phyloP scores from a whole-genome alignment of 2,888 invertebrate genomes.

The Stramonita haemastoma region DNA sequence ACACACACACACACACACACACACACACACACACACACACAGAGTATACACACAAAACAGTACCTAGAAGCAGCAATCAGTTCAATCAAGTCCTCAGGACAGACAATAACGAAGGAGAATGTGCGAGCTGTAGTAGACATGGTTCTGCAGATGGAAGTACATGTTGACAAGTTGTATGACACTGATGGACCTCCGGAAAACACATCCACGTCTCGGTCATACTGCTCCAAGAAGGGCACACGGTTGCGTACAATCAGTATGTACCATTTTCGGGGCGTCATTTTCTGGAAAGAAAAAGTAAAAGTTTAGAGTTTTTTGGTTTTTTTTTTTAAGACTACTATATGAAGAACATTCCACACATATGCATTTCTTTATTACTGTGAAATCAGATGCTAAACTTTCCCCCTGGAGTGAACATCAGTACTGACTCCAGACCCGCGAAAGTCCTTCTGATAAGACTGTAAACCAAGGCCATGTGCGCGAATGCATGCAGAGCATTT shows the following conservation, averaged over 20 bases:
- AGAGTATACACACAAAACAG: not conserved
- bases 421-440: too few species aligned
- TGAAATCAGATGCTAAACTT: too few species aligned
- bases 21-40: not conserved
- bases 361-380: too few species aligned
- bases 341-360: too few species aligned
- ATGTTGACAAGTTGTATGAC: slow-evolving; percentile 43
- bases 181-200: slow-evolving; percentile 44
- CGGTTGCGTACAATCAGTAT: slow-evolving; percentile 46
- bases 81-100: slow-evolving; percentile 47
- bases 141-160: slow-evolving; percentile 44
- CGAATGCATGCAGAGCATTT: too few species aligned
- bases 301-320: too few species aligned
- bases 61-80: slow-evolving; percentile 45
- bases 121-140: slow-evolving; percentile 33
- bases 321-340: too few species aligned
- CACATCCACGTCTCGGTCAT: slow-evolving; percentile 48
- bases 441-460: too few species aligned
- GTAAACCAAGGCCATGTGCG: too few species aligned
- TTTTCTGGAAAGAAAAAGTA: slow-evolving; percentile 38
- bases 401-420: too few species aligned
- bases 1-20: not conserved
- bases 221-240: slow-evolving; percentile 48
- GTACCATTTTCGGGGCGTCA: slow-evolving; percentile 48
- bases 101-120: slow-evolving; percentile 45